These are phyloP conservation scores for Teleogryllus occipitalis DNA, from an alignment of 1,140 invertebrate genomes.

Conservation along the genomic window DNA sequence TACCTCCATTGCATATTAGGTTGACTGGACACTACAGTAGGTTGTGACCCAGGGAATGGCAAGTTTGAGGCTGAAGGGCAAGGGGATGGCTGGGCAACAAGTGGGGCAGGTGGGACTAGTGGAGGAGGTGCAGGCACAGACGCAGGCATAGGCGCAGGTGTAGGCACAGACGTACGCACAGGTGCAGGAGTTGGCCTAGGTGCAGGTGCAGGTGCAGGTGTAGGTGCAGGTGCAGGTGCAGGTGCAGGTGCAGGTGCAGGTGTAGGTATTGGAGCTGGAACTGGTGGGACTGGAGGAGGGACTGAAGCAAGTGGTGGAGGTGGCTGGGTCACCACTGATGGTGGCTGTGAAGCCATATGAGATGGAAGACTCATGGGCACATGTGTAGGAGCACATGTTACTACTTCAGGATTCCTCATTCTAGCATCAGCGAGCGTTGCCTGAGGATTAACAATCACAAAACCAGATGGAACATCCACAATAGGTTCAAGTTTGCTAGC, in stretches of 20 bases:
- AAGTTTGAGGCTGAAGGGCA: neutral
- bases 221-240: neutral
- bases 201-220: too few species aligned
- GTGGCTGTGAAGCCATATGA: neutral
- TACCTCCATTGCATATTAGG: neutral
- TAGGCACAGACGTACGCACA: neutral
- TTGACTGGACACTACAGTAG: neutral
- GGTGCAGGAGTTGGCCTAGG: neutral
- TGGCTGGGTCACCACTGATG: neutral
- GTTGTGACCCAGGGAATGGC: neutral
- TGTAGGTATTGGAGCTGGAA: neutral
- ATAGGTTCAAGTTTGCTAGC: constrained; percentile 73
- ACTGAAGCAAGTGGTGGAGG: neutral
- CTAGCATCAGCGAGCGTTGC: neutral
- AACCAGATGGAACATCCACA: constrained; percentile 54
- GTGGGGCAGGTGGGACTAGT: constrained; percentile 11
- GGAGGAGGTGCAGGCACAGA: constrained; percentile 13
- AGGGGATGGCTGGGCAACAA: constrained; percentile 25
- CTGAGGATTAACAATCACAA: constrained; percentile 25
- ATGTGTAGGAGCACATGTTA: neutral
- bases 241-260: neutral
- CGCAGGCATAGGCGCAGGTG: neutral
- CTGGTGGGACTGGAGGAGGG: neutral
- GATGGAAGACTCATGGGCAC: constrained; percentile 16
- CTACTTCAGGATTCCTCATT: neutral